Base-by-base conservation (phyloP, 2,888 invertebrate species). In the Dicranocentrus wangi region DNA sequence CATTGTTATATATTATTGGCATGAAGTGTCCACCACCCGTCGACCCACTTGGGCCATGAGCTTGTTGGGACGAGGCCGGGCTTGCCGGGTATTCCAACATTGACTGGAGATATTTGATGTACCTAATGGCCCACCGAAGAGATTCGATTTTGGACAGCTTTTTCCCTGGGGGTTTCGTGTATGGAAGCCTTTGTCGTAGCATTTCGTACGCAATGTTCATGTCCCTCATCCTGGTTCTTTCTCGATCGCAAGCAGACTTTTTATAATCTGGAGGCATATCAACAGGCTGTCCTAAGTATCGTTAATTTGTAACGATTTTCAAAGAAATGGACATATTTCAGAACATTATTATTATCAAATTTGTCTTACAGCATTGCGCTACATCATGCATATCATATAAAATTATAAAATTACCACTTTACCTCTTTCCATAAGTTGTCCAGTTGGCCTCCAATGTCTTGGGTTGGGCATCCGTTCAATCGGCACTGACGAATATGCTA, bases 141-240 rank as follows among this genome's bases (percentile, higher is more conserved):
- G 94, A 93, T 88, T 95, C 95, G 83, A 95, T 95, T 89, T 95
- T 95, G 15, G 94, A 94, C 86, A 95, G 92, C 88, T 95, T 95
- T 88, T 95, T 95, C 83, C 95, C 95, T 17, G 93, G 93, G 0
- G 94, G 94, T 87, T 94, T 94, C 68, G 66, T 70, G 51, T 82
- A 77, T 0, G 81, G 81, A 10, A 81, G 76, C 1, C 76, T 58
- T 51, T 81, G 75, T 13, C 81, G 15, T 1, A 81, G 66, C 63
- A 70, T 89, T 87, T 95, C 95, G 87, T 94, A 95, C 0, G 95
- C 94, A 68, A 92, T 91, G 88, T 95, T 95, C 95, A 95, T 95
- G 87, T 95, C 95, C 1, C 93, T 90, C 95, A 95, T 95, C 47
- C 95, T 90, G 0, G 94, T 94, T 2, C 95, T 90, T 87, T 95